phyloP scores from a whole-genome alignment of 2,113 vertebrate species.

The Muntiacus reevesi region DNA sequence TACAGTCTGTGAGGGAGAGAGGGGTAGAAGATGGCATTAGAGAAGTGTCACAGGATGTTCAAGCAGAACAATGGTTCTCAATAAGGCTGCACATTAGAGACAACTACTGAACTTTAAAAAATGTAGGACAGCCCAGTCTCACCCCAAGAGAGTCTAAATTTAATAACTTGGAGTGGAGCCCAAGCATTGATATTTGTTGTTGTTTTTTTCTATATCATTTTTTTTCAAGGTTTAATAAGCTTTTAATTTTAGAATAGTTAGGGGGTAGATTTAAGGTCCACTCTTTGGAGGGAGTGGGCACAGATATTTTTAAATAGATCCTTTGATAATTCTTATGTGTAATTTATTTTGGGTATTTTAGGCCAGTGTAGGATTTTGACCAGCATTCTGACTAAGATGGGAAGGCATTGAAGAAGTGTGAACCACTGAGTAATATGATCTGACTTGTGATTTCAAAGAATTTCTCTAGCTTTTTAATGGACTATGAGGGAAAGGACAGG shows the following conservation, averaged over 20 bases:
- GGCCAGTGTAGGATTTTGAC: background rate
- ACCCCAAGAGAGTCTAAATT: background rate
- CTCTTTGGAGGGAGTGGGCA: background rate
- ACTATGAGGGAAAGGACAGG: background rate
- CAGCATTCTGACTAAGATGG: background rate
- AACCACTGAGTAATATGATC: background rate
- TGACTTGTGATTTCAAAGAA: background rate
- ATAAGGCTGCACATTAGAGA: background rate
- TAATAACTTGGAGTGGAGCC: background rate
- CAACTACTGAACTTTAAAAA: background rate
- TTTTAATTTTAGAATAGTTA: background rate
- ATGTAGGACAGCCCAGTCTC: background rate
- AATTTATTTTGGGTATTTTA: background rate
- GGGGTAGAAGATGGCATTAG: background rate
- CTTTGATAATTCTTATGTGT: background rate
- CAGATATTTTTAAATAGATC: background rate
- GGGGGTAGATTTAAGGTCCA: background rate
- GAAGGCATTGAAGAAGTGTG: background rate
- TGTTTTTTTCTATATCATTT: background rate
- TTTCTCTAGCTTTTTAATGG: background rate
- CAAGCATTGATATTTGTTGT: background rate
- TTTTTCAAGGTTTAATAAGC: background rate
- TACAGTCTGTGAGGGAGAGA: background rate
- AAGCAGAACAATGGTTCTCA: background rate
- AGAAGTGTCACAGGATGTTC: background rate